A percentile compares a stretch with the other conserved stretches of the same genome.
These are phyloP conservation scores for Glaucidium brasilianum DNA, from an alignment of 2,113 vertebrate species.

Conservation along the genomic window DNA sequence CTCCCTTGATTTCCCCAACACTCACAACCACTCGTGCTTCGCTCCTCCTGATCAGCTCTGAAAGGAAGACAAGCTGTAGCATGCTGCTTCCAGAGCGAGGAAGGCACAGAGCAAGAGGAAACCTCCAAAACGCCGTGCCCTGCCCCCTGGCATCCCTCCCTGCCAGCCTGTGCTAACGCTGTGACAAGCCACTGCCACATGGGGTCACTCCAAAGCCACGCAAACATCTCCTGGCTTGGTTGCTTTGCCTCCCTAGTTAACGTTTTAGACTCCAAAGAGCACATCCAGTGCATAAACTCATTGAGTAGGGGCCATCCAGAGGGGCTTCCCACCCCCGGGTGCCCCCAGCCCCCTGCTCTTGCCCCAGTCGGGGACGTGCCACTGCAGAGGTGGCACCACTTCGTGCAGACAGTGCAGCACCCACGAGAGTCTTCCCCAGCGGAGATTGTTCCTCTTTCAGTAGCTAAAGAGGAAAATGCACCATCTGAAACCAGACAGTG, in stretches of 20 bases:
- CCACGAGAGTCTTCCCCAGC: not conserved
- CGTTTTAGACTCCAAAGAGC: not conserved
- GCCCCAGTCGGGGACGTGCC: not conserved
- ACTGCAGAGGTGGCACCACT: not conserved
- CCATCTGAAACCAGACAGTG: not conserved
- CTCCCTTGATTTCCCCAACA: slow-evolving; percentile 73
- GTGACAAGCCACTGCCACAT: slow-evolving; percentile 11
- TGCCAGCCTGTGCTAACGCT: not conserved
- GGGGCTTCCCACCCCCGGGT: not conserved
- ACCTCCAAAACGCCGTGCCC: accelerated
- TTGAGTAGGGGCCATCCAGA: not conserved
- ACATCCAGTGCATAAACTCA: not conserved
- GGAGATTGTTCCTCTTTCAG: not conserved
- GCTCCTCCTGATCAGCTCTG: slow-evolving; percentile 59
- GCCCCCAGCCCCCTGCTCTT: not conserved
- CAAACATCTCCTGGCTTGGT: not conserved
- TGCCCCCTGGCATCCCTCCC: not conserved
- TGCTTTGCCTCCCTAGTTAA: not conserved
- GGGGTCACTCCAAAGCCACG: slow-evolving; percentile 10
- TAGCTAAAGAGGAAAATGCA: accelerated
- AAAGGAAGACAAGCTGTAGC: not conserved
- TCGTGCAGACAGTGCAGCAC: not conserved
- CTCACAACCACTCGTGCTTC: slow-evolving; percentile 72
- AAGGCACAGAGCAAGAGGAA: not conserved
- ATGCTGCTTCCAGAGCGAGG: not conserved